phyloP scores from a whole-genome alignment of 1,140 invertebrate species.

The Temnothorax curvispinosus region DNA sequence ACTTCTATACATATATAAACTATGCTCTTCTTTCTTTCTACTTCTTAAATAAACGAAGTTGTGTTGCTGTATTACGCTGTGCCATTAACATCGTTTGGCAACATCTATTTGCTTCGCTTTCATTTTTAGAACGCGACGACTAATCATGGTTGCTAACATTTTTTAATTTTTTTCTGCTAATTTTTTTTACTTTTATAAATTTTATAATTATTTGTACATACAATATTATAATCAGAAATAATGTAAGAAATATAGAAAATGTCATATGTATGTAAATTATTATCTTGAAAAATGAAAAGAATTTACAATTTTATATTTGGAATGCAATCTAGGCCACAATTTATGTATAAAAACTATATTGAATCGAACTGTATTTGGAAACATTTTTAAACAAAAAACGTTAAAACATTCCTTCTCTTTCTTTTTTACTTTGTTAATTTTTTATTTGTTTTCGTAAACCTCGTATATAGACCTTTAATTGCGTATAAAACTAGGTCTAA shows the following conservation, averaged over 20 bases:
- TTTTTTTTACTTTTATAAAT: neutral
- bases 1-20: neutral
- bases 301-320: neutral
- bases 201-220: neutral
- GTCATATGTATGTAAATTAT: neutral
- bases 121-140: neutral
- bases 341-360: neutral
- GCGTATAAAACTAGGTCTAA: too few relatives aligned
- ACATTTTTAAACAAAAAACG: neutral
- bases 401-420: neutral
- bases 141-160: neutral
- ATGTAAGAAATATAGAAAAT: neutral
- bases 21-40: too few relatives aligned
- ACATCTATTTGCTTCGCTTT: neutral
- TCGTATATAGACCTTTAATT: too few relatives aligned
- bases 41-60: conserved; percentile 8
- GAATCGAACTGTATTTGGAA: neutral
- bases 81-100: neutral
- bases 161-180: neutral
- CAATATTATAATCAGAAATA: neutral
- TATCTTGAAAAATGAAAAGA: neutral
- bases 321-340: neutral
- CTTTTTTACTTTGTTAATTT: neutral
- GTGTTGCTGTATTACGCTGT: conserved; percentile 3
- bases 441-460: too few relatives aligned